These are phyloP conservation scores for Linurgus olivaceus DNA, from an alignment of 2,797 vertebrate species.

Conservation along the genomic window DNA sequence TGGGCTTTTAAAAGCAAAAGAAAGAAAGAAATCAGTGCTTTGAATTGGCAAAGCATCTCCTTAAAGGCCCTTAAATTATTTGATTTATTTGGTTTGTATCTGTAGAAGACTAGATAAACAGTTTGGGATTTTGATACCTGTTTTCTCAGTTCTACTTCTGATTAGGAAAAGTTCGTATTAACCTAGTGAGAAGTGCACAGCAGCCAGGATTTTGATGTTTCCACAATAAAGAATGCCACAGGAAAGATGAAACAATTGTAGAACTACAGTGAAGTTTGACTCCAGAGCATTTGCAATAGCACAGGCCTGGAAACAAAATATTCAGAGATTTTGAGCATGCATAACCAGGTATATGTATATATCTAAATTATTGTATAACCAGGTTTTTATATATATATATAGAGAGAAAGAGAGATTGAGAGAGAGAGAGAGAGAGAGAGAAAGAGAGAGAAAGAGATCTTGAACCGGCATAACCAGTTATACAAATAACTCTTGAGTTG, in stretches of 20 bases:
- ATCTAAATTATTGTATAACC: not conserved
- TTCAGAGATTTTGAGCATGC: not conserved
- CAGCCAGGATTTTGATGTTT: not conserved
- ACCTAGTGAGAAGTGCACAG: not conserved
- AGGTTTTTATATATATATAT: not conserved
- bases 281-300: not conserved
- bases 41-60: not conserved
- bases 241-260: not conserved
- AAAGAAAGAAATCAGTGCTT: not conserved
- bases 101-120: not conserved
- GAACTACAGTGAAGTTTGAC: not conserved
- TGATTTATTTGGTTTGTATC: not conserved
- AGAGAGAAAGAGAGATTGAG: not conserved
- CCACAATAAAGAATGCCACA: not conserved
- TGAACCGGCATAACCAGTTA: not conserved
- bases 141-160: not conserved
- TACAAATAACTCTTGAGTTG: not conserved
- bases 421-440: too few relatives aligned
- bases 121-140: not conserved
- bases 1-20: not conserved
- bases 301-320: not conserved
- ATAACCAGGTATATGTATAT: not conserved
- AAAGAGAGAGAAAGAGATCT: not conserved
- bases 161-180: not conserved
- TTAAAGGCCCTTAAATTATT: not conserved